A percentile compares a stretch with the other conserved stretches of the same genome.
These are phyloP conservation scores for Ruditapes philippinarum DNA, from an alignment of 1,140 invertebrate species.

Conservation along the genomic window DNA sequence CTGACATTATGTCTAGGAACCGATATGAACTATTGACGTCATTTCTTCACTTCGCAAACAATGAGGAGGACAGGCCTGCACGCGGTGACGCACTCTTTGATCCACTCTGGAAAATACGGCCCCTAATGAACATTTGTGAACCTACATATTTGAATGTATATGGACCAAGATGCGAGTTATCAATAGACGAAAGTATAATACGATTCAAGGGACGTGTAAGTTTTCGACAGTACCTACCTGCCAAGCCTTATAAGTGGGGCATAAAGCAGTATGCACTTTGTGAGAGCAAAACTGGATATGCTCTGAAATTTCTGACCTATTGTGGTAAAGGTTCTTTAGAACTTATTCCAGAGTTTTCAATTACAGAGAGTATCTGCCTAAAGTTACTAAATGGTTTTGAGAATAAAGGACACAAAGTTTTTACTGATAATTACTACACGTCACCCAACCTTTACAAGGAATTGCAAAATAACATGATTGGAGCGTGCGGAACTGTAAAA, in stretches of 20 bases:
- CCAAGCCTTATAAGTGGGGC: background rate
- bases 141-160: background rate
- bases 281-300: conserved; percentile 36
- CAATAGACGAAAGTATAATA: background rate
- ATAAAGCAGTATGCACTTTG: conserved; percentile 13
- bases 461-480: background rate
- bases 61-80: background rate
- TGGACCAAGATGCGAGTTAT: background rate
- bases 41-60: background rate
- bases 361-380: background rate
- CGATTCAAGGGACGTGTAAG: background rate
- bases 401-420: conserved; percentile 18
- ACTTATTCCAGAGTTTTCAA: background rate
- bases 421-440: conserved; percentile 28
- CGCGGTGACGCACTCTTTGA: background rate
- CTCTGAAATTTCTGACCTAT: conserved; percentile 20
- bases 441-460: background rate
- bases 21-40: background rate
- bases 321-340: background rate
- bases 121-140: background rate
- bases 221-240: background rate
- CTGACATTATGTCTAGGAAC: background rate
- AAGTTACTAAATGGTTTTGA: background rate
- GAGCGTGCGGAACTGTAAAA: conserved; percentile 36
- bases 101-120: background rate